Evolutionary conservation across 2,797 vertebrate genomes (phyloP), one percentile per base, ranked within the genome.

Genomic region (Remorina albescens): DNA sequence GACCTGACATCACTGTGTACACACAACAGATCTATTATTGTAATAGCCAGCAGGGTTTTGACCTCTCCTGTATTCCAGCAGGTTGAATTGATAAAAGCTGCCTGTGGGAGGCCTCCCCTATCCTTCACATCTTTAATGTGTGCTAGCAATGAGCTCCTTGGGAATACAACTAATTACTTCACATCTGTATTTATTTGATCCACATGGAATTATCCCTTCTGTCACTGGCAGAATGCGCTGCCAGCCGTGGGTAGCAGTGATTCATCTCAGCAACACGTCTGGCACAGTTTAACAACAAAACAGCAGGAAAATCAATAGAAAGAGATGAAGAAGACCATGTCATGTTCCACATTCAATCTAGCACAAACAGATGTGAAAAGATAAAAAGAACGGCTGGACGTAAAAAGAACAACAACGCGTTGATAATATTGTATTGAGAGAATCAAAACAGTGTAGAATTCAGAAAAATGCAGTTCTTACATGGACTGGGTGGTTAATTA

Each of bases 171-270:
- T 99, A 99, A 99, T 99, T 99, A 99, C 97, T 96, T 94, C 96
- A 97, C 98, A 98, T 99, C 97, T 99, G 98, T 98, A 98, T 98
- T 98, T 98, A 98, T 99, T 98, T 98, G 96, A 98, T 97, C 97
- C 96, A 93, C 86, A 90, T 88, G 95, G 97, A 98, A 98, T 98
- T 97, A 96, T 97, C 96, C 96, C 97, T 98, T 98, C 98, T 99
- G 97, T 98, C 96, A 96, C 95, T 95, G 93, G 95, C 95, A 95
- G 95, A 95, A 95, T 95, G 95, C 76, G 96, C 97, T 97, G 95
- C 93, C 95, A 94, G 96, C 96, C 95, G 95, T 92, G 94, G 95
- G 94, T 95, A 95, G 96, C 91, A 95, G 96, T 93, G 95, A 98
- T 98, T 96, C 96, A 97, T 98, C 96, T 96, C 95, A 88, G 94